Evolutionary conservation across 2,888 invertebrate species (phyloP), one percentile per base, ranked within the genome.

Genomic region (Ormia ochracea): DNA sequence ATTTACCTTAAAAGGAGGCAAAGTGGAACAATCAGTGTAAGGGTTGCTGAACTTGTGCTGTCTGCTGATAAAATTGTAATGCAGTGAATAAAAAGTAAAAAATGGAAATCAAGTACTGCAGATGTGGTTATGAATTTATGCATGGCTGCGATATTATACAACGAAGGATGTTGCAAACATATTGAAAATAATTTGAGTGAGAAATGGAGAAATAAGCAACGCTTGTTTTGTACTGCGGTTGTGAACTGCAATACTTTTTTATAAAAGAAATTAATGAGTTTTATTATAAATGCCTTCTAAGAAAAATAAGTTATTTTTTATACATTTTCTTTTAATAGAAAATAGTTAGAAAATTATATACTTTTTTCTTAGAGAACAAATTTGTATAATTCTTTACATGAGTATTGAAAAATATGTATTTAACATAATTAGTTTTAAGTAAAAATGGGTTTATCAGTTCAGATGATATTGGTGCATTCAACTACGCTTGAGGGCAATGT

Each of bases 91-190:
- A 56, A 61, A 17, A 45, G 10, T n/a, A 68, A 54, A 63, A 59
- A 59, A 59, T 41, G 26, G 50, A 43, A n/a, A 17, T 14, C 41
- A 54, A 59, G 58, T 48, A 66, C 69, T 59, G 68, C 56, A 50
- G 69, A 58, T 33, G 45, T 69, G 31, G 43, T 19, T 43, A 3
- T 48, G 12, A 9, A n/a, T 50, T 26, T 19, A 33, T 17, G 33
- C 7, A 33, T 28, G 41, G 7, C n/a, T 7, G 14, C 9, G 5
- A 28, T 31, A 14, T 31, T 19, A 43, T 48, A 61, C 43, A 63
- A 65, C 52, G 59, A 75, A 70, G 72, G 63, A 76, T 68, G 68
- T 63, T 58, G 72, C 75, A 76, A 80, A 70, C 72, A 80, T 80
- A 76, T 76, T 76, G 66, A 72, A 63, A 72, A 68, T 66, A 61